Evolutionary conservation across 2,113 vertebrate species (phyloP).

Genomic region (Leuciscus idus): DNA sequence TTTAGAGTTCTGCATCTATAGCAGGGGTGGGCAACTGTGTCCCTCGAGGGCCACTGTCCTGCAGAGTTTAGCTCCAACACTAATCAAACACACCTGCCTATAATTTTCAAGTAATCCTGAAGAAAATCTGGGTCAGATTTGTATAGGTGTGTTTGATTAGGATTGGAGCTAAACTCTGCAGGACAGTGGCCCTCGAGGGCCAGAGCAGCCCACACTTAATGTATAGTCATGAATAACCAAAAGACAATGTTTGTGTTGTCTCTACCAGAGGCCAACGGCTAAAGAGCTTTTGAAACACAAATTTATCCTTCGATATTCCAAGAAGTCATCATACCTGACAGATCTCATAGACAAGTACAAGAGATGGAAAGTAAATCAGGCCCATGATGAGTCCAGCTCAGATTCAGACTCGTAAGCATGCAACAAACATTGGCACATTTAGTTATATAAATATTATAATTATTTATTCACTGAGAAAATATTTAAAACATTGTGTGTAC

Average conservation of each 20-base stretch:
- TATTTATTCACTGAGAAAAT: neutral
- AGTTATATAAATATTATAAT: neutral
- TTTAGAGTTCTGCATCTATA: neutral
- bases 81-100: neutral
- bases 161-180: neutral
- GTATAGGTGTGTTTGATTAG: no score
- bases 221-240: neutral
- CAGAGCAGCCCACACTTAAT: neutral
- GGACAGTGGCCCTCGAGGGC: neutral
- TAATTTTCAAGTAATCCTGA: no score
- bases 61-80: neutral
- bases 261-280: conserved; percentile 89
- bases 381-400: conserved; percentile 86
- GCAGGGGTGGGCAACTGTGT: neutral
- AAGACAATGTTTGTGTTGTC: neutral
- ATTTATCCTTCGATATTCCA: conserved; percentile 90
- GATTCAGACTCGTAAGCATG: conserved; percentile 87
- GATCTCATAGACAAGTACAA: conserved; percentile 96
- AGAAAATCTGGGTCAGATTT: no score
- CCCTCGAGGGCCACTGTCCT: neutral
- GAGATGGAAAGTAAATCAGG: conserved; percentile 92
- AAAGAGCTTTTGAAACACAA: conserved; percentile 97
- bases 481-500: conserved; percentile 32
- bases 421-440: neutral
- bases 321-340: conserved; percentile 92